Evolutionary conservation across 2,113 vertebrate genomes (phyloP).

Genomic region (Phalacrocorax aristotelis): DNA sequence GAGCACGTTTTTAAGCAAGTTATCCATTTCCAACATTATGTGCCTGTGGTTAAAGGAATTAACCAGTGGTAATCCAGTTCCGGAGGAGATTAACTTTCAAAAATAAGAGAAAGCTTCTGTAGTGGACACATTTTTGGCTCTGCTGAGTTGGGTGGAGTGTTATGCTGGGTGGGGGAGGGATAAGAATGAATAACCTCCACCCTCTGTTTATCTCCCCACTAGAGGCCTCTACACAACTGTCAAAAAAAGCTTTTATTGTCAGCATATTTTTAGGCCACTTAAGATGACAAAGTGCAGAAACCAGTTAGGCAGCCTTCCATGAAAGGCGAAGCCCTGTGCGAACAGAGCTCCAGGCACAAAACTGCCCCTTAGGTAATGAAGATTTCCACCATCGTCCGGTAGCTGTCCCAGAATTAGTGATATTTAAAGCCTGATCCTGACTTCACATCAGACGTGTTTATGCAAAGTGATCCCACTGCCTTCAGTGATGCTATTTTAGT

Average conservation of each 20-base stretch:
- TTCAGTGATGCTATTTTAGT: neutral
- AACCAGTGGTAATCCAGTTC: constrained; percentile 46
- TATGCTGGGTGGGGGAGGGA: neutral
- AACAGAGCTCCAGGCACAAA: neutral
- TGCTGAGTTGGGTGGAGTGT: neutral
- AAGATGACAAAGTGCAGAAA: constrained; percentile 52
- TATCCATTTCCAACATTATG: constrained; percentile 31
- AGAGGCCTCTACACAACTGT: constrained; percentile 47
- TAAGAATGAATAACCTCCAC: neutral
- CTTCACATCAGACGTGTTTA: neutral
- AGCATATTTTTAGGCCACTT: constrained; percentile 54
- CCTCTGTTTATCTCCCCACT: constrained; percentile 39
- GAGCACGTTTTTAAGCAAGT: constrained; percentile 21
- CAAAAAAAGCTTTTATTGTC: constrained; percentile 59
- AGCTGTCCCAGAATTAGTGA: neutral
- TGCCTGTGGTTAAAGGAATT: constrained; percentile 56
- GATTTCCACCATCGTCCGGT: neutral
- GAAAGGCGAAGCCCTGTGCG: neutral
- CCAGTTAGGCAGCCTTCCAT: constrained; percentile 6
- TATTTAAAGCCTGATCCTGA: neutral
- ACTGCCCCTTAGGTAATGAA: neutral
- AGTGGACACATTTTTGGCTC: constrained; percentile 33
- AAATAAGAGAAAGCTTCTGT: constrained; percentile 32
- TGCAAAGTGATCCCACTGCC: neutral
- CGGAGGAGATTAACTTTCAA: constrained; percentile 44